phyloP scores from a whole-genome alignment of 1,140 invertebrate species.

The Caerostris extrusa region DNA sequence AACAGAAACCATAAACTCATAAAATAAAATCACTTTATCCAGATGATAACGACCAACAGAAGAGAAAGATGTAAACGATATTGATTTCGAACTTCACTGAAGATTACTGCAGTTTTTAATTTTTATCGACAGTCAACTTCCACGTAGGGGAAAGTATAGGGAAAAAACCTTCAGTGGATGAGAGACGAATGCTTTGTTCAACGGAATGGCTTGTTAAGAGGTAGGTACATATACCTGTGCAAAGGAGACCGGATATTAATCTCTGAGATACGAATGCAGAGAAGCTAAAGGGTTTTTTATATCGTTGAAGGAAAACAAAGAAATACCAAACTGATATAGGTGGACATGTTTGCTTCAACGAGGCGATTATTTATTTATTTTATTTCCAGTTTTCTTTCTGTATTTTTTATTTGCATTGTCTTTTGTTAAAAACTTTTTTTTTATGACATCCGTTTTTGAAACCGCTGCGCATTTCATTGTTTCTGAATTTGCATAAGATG shows the following conservation, averaged over 20 bases:
- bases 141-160: not conserved
- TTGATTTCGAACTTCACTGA: constrained; percentile 35
- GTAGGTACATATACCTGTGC: constrained; percentile 36
- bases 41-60: not conserved
- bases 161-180: not conserved
- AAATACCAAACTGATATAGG: constrained; percentile 3
- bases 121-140: constrained; percentile 1
- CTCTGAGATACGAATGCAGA: constrained; percentile 41
- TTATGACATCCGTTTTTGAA: not conserved
- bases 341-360: constrained; percentile 26
- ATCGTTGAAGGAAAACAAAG: not conserved
- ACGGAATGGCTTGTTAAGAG: constrained; percentile 44
- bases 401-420: not conserved
- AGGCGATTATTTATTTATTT: not conserved
- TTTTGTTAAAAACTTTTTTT: not conserved
- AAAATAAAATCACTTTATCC: constrained; percentile 14
- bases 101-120: constrained; percentile 47
- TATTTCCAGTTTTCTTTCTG: not conserved
- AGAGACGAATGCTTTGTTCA: constrained; percentile 42
- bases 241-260: constrained; percentile 70
- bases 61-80: constrained; percentile 9
- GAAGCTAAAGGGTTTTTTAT: not conserved
- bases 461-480: not conserved
- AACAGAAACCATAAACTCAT: not conserved
- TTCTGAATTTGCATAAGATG: not conserved